Evolutionary conservation across 2,888 invertebrate species (phyloP).

Genomic region (Epinotia demarniana): DNA sequence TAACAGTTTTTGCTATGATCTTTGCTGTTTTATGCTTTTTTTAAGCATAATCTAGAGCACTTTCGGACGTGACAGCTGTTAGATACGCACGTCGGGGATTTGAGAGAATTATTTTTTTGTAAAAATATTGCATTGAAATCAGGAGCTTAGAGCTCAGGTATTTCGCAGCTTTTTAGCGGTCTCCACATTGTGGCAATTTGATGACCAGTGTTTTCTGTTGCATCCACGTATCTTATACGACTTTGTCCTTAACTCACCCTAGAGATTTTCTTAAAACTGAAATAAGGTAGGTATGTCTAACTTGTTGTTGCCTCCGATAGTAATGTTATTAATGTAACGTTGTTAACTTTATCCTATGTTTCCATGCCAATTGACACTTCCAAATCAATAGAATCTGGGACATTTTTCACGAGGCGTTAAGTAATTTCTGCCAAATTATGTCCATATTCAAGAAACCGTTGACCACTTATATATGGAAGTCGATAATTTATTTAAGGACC

Average conservation of each 20-base stretch:
- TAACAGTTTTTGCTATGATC: conserved; percentile 72
- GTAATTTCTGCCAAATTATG: conserved; percentile 55
- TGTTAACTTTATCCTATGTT: conserved; percentile 9
- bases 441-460: conserved; percentile 66
- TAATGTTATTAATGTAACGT: neutral
- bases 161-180: neutral
- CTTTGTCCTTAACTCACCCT: neutral
- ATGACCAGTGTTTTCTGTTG: neutral
- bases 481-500: conserved; percentile 70
- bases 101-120: conserved; percentile 36
- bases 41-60: conserved; percentile 52
- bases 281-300: neutral
- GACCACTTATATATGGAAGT: conserved; percentile 66
- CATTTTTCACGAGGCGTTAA: conserved; percentile 51
- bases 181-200: neutral
- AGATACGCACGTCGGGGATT: conserved; percentile 56
- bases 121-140: conserved; percentile 18
- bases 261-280: neutral
- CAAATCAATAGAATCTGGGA: conserved; percentile 50
- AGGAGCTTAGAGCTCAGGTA: neutral
- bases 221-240: neutral
- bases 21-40: conserved; percentile 59
- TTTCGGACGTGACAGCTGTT: conserved; percentile 58
- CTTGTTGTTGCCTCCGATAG: neutral
- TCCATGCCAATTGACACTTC: conserved; percentile 57